Percentiles rank a stretch among this genome's conserved stretches.
phyloP scores from a whole-genome alignment of 2,797 vertebrate species.

The Fundulus diaphanus region DNA sequence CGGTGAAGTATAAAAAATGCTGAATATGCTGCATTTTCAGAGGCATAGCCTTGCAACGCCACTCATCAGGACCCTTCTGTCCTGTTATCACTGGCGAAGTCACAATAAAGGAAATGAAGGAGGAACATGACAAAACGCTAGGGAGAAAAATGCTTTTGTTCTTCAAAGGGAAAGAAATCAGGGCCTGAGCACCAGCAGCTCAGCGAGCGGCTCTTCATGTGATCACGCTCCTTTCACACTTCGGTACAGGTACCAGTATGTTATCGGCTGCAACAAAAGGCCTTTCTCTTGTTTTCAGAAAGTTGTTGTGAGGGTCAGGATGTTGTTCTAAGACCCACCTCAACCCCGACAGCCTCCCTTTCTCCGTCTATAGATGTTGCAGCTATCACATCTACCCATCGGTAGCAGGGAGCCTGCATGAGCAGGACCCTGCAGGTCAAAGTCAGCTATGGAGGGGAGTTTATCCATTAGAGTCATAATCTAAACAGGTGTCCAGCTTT shows the following conservation, averaged over 20 bases:
- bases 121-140: conserved; percentile 27
- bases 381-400: conserved; percentile 65
- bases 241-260: conserved; percentile 69
- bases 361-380: conserved; percentile 37
- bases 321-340: conserved; percentile 61
- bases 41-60: background rate
- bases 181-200: conserved; percentile 31
- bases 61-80: conserved; percentile 1
- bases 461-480: conserved; percentile 6
- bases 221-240: conserved; percentile 63
- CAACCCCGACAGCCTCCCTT: background rate
- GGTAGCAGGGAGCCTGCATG: conserved; percentile 59
- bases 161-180: conserved; percentile 42
- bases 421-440: conserved; percentile 45
- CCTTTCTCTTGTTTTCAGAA: conserved; percentile 8
- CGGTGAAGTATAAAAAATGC: background rate
- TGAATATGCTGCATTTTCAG: background rate
- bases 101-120: conserved; percentile 24
- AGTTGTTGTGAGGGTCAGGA: conserved; percentile 59
- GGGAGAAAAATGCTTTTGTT: conserved; percentile 37
- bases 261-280: conserved; percentile 16
- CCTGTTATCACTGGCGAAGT: conserved; percentile 16
- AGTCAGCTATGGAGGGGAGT: conserved; percentile 8
- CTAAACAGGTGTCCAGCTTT: background rate
- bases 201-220: conserved; percentile 23